A percentile compares a stretch with the other conserved stretches of the same genome.
phyloP scores from a whole-genome alignment of 2,113 vertebrate genomes.

The Serinus canaria region DNA sequence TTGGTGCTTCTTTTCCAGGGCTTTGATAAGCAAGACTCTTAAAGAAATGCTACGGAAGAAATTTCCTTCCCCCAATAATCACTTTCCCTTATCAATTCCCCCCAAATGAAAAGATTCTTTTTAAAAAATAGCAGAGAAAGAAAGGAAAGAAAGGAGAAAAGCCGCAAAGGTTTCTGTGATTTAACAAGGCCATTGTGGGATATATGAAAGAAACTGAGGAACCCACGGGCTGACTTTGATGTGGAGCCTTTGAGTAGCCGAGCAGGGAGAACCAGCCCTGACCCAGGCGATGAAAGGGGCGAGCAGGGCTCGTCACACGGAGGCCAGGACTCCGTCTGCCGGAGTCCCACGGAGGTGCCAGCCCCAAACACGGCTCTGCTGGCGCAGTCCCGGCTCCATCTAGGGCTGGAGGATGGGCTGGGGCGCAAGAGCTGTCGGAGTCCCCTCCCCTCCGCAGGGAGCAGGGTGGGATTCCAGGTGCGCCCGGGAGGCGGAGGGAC shows the following conservation, averaged over 20 bases:
- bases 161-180: background rate
- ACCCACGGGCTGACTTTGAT: slow-evolving; percentile 30
- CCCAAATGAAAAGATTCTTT: background rate
- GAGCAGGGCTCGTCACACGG: background rate
- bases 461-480: background rate
- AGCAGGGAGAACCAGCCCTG: background rate
- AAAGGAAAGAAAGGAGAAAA: background rate
- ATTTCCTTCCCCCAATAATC: background rate
- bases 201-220: background rate
- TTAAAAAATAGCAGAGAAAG: background rate
- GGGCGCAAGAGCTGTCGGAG: background rate
- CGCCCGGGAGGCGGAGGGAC: background rate
- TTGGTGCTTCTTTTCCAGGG: background rate
- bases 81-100: background rate
- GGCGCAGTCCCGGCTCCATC: rapidly evolving
- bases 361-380: background rate
- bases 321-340: background rate
- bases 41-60: background rate
- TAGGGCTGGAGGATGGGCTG: background rate
- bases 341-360: background rate
- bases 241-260: slow-evolving; percentile 8
- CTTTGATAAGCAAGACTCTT: slow-evolving; percentile 1
- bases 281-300: background rate
- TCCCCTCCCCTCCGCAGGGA: rapidly evolving
- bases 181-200: slow-evolving; percentile 30